Conservation (phyloP, 2,797 vertebrate species). For the Tiaroga cobitis region DNA sequence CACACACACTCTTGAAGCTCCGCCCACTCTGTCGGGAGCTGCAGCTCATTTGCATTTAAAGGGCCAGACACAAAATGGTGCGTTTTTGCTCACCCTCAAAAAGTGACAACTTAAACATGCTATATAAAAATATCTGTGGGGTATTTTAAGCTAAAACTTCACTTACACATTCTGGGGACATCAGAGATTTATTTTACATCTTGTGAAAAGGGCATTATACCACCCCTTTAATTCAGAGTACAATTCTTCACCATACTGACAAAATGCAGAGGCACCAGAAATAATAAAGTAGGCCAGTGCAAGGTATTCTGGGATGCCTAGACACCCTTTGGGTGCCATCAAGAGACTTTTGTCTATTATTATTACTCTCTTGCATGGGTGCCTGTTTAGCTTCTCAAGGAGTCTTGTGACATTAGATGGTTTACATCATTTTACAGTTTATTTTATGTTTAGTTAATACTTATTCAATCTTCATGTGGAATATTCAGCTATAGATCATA, state of each 20-base stretch:
- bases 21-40: too few species aligned
- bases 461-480: not conserved
- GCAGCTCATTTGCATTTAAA: too few species aligned
- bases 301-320: conserved; percentile 79
- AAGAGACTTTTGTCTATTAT: conserved; percentile 64
- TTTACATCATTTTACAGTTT: conserved; percentile 16
- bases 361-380: conserved; percentile 51
- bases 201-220: too few species aligned
- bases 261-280: conserved; percentile 76
- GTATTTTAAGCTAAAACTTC: too few species aligned
- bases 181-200: too few species aligned
- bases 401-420: conserved; percentile 39
- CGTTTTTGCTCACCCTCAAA: too few species aligned
- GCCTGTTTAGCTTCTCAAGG: conserved; percentile 48
- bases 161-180: too few species aligned
- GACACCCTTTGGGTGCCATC: conserved; percentile 77
- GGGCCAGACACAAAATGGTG: too few species aligned
- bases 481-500: not conserved
- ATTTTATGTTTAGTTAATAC: conserved; percentile 13
- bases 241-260: conserved; percentile 48
- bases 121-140: too few species aligned
- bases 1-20: too few species aligned
- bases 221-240: conserved; percentile 43
- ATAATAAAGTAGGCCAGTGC: conserved; percentile 83
- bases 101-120: too few species aligned